A percentile compares a stretch with the other conserved stretches of the same genome.
These are phyloP conservation scores for Andrena bicolor DNA, from an alignment of 2,888 invertebrate species.

Conservation along the genomic window DNA sequence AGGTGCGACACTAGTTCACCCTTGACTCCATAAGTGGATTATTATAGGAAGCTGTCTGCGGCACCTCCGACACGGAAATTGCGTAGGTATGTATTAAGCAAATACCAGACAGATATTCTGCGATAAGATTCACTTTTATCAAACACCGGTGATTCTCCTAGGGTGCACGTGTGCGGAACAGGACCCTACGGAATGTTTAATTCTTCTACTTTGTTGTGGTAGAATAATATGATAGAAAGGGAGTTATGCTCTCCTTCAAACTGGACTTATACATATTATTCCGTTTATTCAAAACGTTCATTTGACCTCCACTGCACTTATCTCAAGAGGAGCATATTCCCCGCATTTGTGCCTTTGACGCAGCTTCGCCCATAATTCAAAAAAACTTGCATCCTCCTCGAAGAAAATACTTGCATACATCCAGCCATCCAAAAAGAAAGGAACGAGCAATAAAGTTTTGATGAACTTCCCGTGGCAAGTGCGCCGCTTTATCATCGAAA, in stretches of 20 bases:
- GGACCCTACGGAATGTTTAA: background rate
- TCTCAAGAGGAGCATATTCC: background rate
- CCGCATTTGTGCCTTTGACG: background rate
- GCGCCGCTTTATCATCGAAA: constrained; percentile 50
- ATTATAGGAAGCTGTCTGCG: constrained; percentile 81
- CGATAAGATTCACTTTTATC: constrained; percentile 37
- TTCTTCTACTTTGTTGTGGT: background rate
- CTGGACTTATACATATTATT: background rate
- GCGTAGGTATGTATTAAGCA: constrained; percentile 81
- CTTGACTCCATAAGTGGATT: constrained; percentile 77
- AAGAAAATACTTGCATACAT: constrained; percentile 2
- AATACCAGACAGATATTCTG: constrained; percentile 78
- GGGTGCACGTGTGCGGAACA: background rate
- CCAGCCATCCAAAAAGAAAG: constrained; percentile 21
- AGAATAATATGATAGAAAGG: background rate
- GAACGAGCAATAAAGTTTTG: constrained; percentile 51
- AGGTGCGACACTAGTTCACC: constrained; percentile 75
- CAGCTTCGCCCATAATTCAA: constrained; percentile 30
- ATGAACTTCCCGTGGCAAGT: constrained; percentile 44
- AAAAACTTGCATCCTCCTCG: constrained; percentile 14
- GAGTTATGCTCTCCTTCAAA: background rate
- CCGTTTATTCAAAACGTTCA: background rate
- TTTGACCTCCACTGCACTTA: background rate
- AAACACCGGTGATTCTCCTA: constrained; percentile 41
- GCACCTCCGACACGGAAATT: constrained; percentile 80